Evolutionary conservation across 2,888 invertebrate species (phyloP).

Genomic region (Drosophila nigritarsus): DNA sequence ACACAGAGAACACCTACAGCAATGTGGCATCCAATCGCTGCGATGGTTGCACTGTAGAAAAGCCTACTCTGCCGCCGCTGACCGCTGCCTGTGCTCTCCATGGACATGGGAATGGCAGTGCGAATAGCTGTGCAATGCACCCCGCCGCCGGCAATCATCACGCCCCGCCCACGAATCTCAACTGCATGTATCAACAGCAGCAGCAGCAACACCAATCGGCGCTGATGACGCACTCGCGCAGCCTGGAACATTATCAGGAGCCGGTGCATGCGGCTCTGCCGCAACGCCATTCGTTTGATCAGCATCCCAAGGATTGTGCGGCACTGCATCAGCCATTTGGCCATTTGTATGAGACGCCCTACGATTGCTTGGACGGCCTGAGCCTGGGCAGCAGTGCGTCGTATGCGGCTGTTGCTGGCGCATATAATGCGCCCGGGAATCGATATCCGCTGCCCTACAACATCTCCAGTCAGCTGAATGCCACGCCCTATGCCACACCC

Average conservation of each 20-base stretch:
- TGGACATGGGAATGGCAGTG: constrained; percentile 40
- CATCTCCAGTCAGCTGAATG: constrained; percentile 83
- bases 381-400: constrained; percentile 79
- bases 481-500: constrained; percentile 68
- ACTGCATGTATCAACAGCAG: constrained; percentile 59
- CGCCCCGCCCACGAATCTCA: constrained; percentile 59
- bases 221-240: constrained; percentile 84
- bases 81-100: constrained; percentile 53
- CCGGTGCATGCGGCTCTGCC: constrained; percentile 71
- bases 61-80: constrained; percentile 31
- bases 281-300: constrained; percentile 85
- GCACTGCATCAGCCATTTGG: constrained; percentile 42
- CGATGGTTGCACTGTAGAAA: constrained; percentile 52
- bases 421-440: constrained; percentile 84
- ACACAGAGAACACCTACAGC: constrained; percentile 68
- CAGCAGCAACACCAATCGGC: constrained; percentile 45
- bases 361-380: constrained; percentile 83
- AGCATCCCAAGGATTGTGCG: constrained; percentile 78
- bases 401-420: constrained; percentile 78
- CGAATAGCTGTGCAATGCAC: constrained; percentile 59
- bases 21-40: constrained; percentile 56
- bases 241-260: constrained; percentile 84
- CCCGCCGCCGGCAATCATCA: constrained; percentile 17
- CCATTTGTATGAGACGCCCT: constrained; percentile 82
- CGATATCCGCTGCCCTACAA: constrained; percentile 84